Conservation (phyloP, 64 coral and sea anemone genomes). For the Montipora sp. region DNA sequence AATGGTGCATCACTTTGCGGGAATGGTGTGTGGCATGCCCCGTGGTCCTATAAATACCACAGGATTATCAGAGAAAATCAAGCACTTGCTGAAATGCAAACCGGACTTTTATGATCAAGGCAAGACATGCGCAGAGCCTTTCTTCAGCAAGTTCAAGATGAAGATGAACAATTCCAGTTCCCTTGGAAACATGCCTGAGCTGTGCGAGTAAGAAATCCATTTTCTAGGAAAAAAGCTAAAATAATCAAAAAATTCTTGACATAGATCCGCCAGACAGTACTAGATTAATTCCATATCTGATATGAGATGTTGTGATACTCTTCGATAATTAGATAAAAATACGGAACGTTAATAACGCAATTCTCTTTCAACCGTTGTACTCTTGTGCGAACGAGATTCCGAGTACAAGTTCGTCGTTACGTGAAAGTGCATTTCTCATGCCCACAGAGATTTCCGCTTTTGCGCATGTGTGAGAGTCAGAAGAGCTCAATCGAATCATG, state of each 20-base stretch:
- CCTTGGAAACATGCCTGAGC: background rate
- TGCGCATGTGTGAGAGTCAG: no score
- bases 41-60: conserved; percentile 33
- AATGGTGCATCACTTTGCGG: conserved; percentile 20
- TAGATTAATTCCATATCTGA: no score
- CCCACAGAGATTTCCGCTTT: no score
- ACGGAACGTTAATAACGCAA: no score
- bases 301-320: no score
- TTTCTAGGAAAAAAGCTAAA: background rate
- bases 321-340: no score
- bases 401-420: no score
- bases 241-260: background rate
- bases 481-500: no score
- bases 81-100: conserved; percentile 45
- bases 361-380: no score
- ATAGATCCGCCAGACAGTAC: no score
- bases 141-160: conserved; percentile 23
- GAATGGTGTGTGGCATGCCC: conserved; percentile 44
- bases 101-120: conserved; percentile 35
- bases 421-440: no score
- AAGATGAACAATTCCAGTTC: background rate
- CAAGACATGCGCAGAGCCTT: conserved; percentile 45
- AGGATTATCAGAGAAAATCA: conserved; percentile 36
- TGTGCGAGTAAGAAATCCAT: conserved; percentile 57
- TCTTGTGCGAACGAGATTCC: no score